Evolutionary conservation across 2,888 invertebrate species (phyloP).

Genomic region (Phortica magna): DNA sequence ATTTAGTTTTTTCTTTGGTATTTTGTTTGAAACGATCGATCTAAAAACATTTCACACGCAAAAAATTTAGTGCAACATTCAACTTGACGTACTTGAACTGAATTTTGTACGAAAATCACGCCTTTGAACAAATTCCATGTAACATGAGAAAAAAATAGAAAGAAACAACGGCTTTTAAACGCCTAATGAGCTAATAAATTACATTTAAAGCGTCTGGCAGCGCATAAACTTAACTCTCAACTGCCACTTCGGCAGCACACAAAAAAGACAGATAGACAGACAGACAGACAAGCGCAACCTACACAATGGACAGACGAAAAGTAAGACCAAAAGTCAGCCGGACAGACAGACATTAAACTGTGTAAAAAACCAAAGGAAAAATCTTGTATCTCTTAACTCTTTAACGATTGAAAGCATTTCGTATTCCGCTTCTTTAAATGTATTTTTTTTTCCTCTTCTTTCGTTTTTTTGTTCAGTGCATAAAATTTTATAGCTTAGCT

Average conservation of each 20-base stretch:
- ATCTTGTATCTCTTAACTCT: background rate
- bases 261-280: background rate
- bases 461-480: constrained; percentile 5
- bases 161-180: constrained; percentile 1
- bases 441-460: background rate
- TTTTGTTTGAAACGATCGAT: no score
- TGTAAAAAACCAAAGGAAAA: background rate
- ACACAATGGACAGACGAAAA: background rate
- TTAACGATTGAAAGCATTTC: background rate
- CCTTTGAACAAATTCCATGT: background rate
- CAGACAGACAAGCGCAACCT: background rate
- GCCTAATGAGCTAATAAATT: constrained; percentile 68
- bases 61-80: no score
- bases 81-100: background rate
- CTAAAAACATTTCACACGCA: no score
- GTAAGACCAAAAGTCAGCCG: background rate
- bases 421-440: background rate
- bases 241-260: constrained; percentile 8
- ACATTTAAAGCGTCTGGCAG: constrained; percentile 38
- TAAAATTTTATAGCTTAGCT: constrained; percentile 28
- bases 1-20: no score
- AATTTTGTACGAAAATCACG: background rate
- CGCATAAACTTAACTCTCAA: constrained; percentile 13
- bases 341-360: no score
- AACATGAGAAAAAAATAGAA: background rate